Evolutionary conservation across 2,888 invertebrate species (phyloP).

Genomic region (Parelbella ahira): DNA sequence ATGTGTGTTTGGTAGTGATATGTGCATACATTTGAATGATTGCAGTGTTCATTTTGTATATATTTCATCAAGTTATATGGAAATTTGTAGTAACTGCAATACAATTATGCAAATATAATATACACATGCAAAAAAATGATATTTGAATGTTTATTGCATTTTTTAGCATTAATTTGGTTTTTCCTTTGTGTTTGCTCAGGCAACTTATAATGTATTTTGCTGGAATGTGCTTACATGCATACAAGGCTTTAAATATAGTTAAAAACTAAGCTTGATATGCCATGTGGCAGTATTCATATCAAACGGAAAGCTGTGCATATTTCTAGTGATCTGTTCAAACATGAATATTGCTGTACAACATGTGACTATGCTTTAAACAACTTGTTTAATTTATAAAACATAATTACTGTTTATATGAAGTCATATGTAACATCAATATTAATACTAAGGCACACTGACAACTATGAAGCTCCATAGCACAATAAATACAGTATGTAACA

Average conservation of each 20-base stretch:
- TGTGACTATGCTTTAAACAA: conserved; percentile 11
- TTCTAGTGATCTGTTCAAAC: conserved; percentile 9
- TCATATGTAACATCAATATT: conserved; percentile 19
- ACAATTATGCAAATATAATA: too few relatives aligned
- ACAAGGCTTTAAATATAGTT: conserved; percentile 10
- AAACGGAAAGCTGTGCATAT: conserved; percentile 25
- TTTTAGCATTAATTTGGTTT: too few relatives aligned
- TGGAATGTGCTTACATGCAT: too few relatives aligned
- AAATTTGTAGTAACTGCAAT: too few relatives aligned
- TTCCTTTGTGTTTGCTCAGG: too few relatives aligned
- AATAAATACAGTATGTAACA: conserved; percentile 49
- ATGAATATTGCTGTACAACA: conserved; percentile 7
- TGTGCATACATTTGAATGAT: too few relatives aligned
- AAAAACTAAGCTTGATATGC: conserved; percentile 15
- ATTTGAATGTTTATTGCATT: too few relatives aligned
- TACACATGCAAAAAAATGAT: too few relatives aligned
- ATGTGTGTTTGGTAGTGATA: too few relatives aligned
- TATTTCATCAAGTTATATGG: too few relatives aligned
- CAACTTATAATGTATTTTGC: too few relatives aligned
- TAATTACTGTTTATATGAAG: conserved; percentile 14
- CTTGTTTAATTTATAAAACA: conserved; percentile 8
- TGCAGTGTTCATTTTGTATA: too few relatives aligned
- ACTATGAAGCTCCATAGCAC: conserved; percentile 38
- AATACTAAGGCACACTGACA: conserved; percentile 33
- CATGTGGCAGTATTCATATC: conserved; percentile 16